Base-by-base conservation (phyloP, 2,888 invertebrate species). In the Cephalotes varians region DNA sequence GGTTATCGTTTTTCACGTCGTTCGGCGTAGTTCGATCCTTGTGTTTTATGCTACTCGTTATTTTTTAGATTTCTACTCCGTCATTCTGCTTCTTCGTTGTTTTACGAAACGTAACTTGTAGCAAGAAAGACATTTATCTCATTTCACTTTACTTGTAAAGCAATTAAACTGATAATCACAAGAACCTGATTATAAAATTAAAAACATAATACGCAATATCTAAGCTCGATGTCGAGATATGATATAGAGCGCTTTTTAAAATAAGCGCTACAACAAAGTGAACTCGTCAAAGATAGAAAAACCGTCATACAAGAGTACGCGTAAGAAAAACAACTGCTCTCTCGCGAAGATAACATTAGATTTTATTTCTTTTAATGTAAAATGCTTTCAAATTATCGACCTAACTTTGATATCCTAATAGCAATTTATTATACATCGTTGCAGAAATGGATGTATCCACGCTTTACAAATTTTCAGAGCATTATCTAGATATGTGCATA, bases 141-240 rank as follows among this genome's bases (percentile, higher is more conserved):
- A 21, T 69, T 69, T 69, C 15, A 12, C 21, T 51, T 51, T 37
- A 5, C 25, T 62, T 0, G 37, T 37, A 21, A 21, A 62, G 15
- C 37, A 25, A 12, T 28, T 71, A 71, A 54, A 25, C 12, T 54
- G 18, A 40, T 71, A 71, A 71, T 34, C 34, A 37, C 9, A 71
- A 62, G 31, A 15, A 62, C 40, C 51, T 10, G 37, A 71, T 25
- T n/a, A n/a, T n/a, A n/a, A n/a, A 54, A 54, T 51, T 51, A 34
- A 31, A 21, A 54, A 10, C 12, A 15, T 54, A 54, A 28, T 37
- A 40, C 37, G 71, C 51, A 54, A 25, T 71, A 34, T 21, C 15
- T 21, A 21, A 49, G 31, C 34, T 37, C 37, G 37, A 37, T 6
- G 6, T 37, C 71, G 18, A 37, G 25, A 18, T 54, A 37, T 1